A percentile compares a stretch with the other conserved stretches of the same genome.
Evolutionary conservation across 1,140 invertebrate species (phyloP).

Genomic region (Trypoxylus dichotomus): DNA sequence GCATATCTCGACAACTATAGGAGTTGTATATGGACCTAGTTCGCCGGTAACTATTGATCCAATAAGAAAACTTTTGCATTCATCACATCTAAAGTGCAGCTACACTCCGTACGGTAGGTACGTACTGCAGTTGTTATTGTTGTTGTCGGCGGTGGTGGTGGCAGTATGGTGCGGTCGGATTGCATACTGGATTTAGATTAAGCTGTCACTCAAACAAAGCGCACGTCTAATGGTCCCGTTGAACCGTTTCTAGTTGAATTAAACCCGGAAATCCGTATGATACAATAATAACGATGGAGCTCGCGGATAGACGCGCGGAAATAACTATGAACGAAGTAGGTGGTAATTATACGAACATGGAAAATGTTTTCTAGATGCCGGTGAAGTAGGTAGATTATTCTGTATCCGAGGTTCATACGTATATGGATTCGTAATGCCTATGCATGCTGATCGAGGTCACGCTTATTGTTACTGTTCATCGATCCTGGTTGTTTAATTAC

Average conservation of each 20-base stretch:
- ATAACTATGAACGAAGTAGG: no score
- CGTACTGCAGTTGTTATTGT: background rate
- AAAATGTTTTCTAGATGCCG: no score
- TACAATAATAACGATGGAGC: background rate
- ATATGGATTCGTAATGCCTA: no score
- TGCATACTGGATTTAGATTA: background rate
- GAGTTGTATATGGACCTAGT: background rate
- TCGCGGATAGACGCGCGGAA: background rate
- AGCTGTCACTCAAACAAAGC: background rate
- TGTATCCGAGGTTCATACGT: no score
- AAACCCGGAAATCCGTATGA: background rate
- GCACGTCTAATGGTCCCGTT: background rate
- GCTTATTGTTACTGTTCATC: no score
- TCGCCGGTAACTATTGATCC: background rate
- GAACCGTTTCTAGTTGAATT: background rate
- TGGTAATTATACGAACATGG: no score
- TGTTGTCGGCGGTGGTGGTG: background rate
- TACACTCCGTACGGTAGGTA: background rate
- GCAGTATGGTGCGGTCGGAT: no score
- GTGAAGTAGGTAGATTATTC: no score
- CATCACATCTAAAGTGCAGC: background rate
- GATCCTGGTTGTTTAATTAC: no score
- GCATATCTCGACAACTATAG: no score
- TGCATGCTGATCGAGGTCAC: no score
- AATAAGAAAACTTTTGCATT: background rate